Conservation (phyloP, 2,888 invertebrate genomes). For the Drepanosiphum platanoidis region DNA sequence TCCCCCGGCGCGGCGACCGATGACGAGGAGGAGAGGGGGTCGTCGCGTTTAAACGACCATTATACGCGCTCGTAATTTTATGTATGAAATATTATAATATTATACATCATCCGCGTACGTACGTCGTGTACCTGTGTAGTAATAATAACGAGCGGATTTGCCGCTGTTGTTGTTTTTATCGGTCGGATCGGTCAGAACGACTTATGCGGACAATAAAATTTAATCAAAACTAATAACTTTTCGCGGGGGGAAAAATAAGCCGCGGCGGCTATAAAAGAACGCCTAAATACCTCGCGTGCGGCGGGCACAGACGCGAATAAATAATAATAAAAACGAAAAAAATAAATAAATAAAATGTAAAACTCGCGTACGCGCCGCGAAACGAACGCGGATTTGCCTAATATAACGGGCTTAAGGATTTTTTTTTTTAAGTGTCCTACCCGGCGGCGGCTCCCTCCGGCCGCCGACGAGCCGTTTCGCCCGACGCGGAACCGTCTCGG, state of each 20-base stretch:
- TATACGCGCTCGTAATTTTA: background rate
- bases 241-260: conserved; percentile 32
- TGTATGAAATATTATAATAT: too few relatives aligned
- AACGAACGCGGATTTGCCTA: conserved; percentile 56
- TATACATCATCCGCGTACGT: background rate
- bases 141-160: conserved; percentile 58
- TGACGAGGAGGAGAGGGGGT: background rate
- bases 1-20: background rate
- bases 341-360: conserved; percentile 27
- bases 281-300: conserved; percentile 32
- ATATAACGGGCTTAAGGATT: conserved; percentile 56
- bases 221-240: conserved; percentile 58
- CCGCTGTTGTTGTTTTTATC: conserved; percentile 37
- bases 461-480: background rate
- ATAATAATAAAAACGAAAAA: conserved; percentile 47
- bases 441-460: background rate
- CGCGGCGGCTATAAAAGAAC: conserved; percentile 46
- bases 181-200: conserved; percentile 54
- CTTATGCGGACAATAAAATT: conserved; percentile 53
- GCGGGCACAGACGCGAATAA: conserved; percentile 40
- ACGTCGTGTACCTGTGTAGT: too few relatives aligned
- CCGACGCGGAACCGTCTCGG: background rate
- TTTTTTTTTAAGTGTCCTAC: conserved; percentile 40
- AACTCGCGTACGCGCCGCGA: background rate
- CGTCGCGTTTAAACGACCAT: background rate